These are phyloP conservation scores for Cantharis flavilabris DNA, from an alignment of 2,888 invertebrate species.

Conservation along the genomic window DNA sequence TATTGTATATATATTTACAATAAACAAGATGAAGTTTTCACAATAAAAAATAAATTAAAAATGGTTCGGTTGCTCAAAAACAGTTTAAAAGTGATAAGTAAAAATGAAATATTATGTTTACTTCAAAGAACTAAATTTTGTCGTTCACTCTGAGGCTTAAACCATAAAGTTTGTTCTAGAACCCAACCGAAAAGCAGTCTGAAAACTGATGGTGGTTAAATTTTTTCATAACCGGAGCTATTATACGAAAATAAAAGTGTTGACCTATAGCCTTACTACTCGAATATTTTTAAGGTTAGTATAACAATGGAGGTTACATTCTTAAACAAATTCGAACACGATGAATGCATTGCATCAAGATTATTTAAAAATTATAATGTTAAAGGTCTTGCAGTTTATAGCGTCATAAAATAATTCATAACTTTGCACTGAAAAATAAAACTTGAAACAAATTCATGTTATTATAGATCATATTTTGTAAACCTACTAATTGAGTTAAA, in stretches of 20 bases:
- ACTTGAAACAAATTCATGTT: neutral
- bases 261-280: slow-evolving; percentile 11
- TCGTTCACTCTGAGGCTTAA: too few relatives aligned
- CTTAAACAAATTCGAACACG: slow-evolving; percentile 19
- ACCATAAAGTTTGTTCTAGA: too few relatives aligned
- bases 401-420: neutral
- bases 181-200: too few relatives aligned
- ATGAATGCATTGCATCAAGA: slow-evolving; percentile 19
- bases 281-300: slow-evolving; percentile 15
- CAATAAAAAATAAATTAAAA: too few relatives aligned
- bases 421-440: neutral
- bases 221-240: neutral
- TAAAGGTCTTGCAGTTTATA: neutral
- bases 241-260: neutral
- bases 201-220: neutral
- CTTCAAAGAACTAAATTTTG: too few relatives aligned
- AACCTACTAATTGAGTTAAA: too few relatives aligned
- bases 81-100: too few relatives aligned
- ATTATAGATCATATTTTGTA: too few relatives aligned
- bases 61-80: too few relatives aligned
- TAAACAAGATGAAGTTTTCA: too few relatives aligned
- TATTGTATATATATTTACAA: too few relatives aligned
- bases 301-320: slow-evolving; percentile 25
- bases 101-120: too few relatives aligned
- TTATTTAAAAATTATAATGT: slow-evolving; percentile 21